These are phyloP conservation scores for Pelodytes ibericus DNA, from an alignment of 2,797 vertebrate species.

Conservation along the genomic window DNA sequence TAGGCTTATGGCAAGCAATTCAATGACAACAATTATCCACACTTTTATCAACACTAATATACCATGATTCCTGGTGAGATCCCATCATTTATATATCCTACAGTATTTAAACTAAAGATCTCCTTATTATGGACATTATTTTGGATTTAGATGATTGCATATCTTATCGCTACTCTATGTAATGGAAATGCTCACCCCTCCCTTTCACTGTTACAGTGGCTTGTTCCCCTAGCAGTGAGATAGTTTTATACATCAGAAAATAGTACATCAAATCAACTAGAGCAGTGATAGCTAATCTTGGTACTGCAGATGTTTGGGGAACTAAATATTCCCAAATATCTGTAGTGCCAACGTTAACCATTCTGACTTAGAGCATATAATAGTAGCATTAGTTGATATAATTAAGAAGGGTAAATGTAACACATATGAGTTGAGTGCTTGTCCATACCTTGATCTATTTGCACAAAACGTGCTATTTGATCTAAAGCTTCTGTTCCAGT, in stretches of 20 bases:
- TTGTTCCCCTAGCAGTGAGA: neutral
- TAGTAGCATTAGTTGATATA: neutral
- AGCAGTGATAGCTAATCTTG: too few species aligned
- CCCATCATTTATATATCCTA: constrained; percentile 15
- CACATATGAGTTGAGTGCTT: neutral
- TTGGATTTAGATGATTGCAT: constrained; percentile 19
- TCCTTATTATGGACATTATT: constrained; percentile 21
- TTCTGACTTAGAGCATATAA: neutral
- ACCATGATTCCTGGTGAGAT: neutral
- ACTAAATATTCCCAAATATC: too few species aligned
- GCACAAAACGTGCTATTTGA: neutral
- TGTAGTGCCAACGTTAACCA: too few species aligned
- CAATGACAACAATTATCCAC: constrained; percentile 12
- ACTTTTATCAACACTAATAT: constrained; percentile 10
- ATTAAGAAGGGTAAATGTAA: neutral
- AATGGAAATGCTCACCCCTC: constrained; percentile 16
- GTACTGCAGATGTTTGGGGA: too few species aligned
- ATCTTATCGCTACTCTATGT: constrained; percentile 13
- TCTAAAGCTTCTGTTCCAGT: neutral
- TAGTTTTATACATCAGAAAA: neutral
- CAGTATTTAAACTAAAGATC: constrained; percentile 29
- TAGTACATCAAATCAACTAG: neutral
- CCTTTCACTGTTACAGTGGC: neutral
- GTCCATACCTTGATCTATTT: neutral
- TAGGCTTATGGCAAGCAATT: constrained; percentile 13